These are phyloP conservation scores for Lasioglossum lativentre DNA, from an alignment of 2,888 invertebrate genomes.

Conservation along the genomic window DNA sequence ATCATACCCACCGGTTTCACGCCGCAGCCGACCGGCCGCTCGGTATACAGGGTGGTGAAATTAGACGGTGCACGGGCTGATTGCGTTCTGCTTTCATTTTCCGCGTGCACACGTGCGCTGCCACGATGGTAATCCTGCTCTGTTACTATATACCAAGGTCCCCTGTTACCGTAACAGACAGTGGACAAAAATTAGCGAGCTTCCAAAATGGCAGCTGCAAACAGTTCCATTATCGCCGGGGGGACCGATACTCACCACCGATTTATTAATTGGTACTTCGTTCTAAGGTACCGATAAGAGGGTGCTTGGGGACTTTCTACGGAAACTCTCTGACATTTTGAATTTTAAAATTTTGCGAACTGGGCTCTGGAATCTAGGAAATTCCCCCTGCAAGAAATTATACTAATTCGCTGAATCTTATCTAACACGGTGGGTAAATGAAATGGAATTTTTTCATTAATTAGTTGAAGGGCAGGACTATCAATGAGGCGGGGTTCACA, in stretches of 20 bases:
- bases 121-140: constrained; percentile 20
- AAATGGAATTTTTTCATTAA: background rate
- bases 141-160: background rate
- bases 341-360: background rate
- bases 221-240: background rate
- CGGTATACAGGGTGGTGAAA: constrained; percentile 68
- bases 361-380: background rate
- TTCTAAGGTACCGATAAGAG: background rate
- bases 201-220: background rate
- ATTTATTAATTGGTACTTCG: background rate
- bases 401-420: background rate
- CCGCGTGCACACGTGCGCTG: constrained; percentile 19
- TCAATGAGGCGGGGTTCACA: background rate
- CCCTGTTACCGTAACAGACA: background rate
- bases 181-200: background rate
- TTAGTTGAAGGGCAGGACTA: background rate
- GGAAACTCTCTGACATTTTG: background rate
- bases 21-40: constrained; percentile 70
- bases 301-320: too few relatives aligned
- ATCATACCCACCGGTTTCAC: constrained; percentile 82
- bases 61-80: constrained; percentile 41
- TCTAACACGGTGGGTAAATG: background rate
- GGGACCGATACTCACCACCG: background rate
- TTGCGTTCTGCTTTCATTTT: constrained; percentile 22
- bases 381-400: background rate